Base-by-base conservation (phyloP, 2,888 invertebrate species). In the Dichetophora obliterata region DNA sequence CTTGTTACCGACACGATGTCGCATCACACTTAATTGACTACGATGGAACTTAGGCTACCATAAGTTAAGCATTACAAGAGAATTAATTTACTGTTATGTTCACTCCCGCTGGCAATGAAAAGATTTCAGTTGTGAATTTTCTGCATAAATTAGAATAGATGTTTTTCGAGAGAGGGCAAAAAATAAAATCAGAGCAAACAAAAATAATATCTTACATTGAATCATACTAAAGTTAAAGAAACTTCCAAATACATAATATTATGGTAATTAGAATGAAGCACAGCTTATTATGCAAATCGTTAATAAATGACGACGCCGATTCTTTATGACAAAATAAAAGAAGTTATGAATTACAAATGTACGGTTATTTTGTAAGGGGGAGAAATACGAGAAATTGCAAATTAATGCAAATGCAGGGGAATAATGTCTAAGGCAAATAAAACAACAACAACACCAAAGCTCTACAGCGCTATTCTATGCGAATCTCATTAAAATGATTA, bases 211-310 rank as follows among this genome's bases (percentile, higher is more conserved):
- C n/a, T n/a, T n/a, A n/a, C n/a, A 37, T 11, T 43, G 43, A 43
- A 43, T 43, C 43, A 43, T 43, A 14, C 43, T 43, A 43, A 43
- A 43, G 43, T 43, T 31, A 65, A n/a, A 37, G 34, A 31, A 65
- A 65, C 63, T 65, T 65, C n/a, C 16, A 34, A 19, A 43, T 43
- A 43, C 4, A 31, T 34, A n/a, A n/a, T n/a, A 34, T 68, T 68
- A 68, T 68, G 68, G 14, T 68, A 68, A 68, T 68, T 68, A 50
- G 50, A 14, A 68, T n/a, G 27, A 22, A 68, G 50, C 50, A 34
- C 22, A 68, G 48, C 68, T 68, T 68, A 43, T 43, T 43, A 68
- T 68, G 68, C 48, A 68, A 68, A 68, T 68, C 48, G 68, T 50
- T 50, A 68, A 68, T 68, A 50, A 68, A 50, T 50, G 68, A 31